Evolutionary conservation across 2,888 invertebrate genomes (phyloP), one percentile per base, ranked within the genome.

Genomic region (Pollenia amentaria): DNA sequence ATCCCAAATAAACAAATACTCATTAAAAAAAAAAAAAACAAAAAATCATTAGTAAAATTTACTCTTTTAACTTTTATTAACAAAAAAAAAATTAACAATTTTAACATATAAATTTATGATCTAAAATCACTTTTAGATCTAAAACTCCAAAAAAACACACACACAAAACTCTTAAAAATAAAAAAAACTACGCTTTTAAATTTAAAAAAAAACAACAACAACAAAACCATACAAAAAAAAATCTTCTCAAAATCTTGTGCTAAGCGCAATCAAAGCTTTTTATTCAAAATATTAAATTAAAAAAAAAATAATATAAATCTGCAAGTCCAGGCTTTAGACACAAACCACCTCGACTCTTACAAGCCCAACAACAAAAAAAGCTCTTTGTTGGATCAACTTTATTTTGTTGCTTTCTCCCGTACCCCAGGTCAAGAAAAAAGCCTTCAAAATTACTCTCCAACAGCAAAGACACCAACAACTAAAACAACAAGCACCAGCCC

Each of bases 251-350:
- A 29, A 29, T 91, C 90, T 92, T 92, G 93, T 93, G 93, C 93
- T 91, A 93, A 93, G 93, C 93, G 93, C 93, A 92, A 92, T 92
- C 91, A 91, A 90, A 90, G 89, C 89, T 89, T 90, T 90, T 88
- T 88, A 78, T 88, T 88, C 29, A 67, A 51, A 77, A 67, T 42
- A 75, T 77, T 87, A 85, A 89, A 82, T 84, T 21, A 57, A 76
- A 70, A 64, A 18, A 38, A 57, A 38, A 42, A 72, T 11, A 42
- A 72, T 11, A 51, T 53, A 42, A 55, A 51, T 57, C 48, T 46
- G 48, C 65, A 89, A 89, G 89, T 89, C 82, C 84, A 84, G 86
- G 70, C 88, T 76, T 79, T 82, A 42, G 57, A 62, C 38, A 62
- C 3, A 29, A 46, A 64, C 3, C 75, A 77, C 60, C 46, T 18